A percentile compares a stretch with the other conserved stretches of the same genome.
Conservation (phyloP, 2,888 invertebrate species). For the Pammene aurita region DNA sequence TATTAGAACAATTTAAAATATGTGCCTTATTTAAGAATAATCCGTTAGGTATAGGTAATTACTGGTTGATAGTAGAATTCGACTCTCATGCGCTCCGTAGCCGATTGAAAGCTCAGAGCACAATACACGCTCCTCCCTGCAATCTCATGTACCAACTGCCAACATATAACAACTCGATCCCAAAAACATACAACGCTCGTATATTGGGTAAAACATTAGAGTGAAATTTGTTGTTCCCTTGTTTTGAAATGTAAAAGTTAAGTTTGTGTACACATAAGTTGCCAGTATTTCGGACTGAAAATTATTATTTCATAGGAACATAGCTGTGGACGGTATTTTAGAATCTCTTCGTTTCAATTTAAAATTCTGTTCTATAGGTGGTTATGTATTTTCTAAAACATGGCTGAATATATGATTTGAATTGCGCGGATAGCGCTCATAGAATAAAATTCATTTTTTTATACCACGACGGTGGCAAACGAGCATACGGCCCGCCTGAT, state of each 20-base stretch:
- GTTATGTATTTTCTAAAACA: no score
- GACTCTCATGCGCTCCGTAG: neutral
- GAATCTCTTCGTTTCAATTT: neutral
- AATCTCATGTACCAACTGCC: conserved; percentile 14
- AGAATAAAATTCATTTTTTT: no score
- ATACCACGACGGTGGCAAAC: no score
- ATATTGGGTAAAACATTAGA: neutral
- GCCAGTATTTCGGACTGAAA: conserved; percentile 26
- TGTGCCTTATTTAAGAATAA: no score
- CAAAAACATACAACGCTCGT: neutral
- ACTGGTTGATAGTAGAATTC: neutral
- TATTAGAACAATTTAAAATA: no score
- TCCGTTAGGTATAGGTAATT: no score
- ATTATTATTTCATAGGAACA: conserved; percentile 27
- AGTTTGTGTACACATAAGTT: conserved; percentile 16
- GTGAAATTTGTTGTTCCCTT: neutral
- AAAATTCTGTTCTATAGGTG: neutral
- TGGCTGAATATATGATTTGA: no score
- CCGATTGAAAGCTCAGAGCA: neutral
- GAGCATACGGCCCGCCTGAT: no score
- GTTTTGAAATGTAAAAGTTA: neutral
- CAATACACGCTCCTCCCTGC: conserved; percentile 25
- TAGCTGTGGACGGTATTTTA: conserved; percentile 17
- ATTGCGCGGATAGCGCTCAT: no score
- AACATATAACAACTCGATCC: neutral